Evolutionary conservation across 2,888 invertebrate species (phyloP), one percentile per base, ranked within the genome.

Genomic region (Geophilus truncorum): DNA sequence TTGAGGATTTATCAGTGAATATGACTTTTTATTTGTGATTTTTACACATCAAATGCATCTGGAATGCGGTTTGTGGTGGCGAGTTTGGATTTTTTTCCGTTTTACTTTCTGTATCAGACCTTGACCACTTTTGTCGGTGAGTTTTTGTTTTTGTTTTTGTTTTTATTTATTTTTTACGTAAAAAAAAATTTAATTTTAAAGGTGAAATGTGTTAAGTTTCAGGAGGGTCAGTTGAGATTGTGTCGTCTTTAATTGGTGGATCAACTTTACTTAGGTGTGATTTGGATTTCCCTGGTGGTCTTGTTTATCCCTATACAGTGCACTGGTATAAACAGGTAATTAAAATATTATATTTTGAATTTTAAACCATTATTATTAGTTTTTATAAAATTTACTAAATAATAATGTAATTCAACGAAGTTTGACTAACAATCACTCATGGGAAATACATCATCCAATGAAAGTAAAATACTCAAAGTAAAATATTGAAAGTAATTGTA

Each of bases 241-340:
- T 76, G 12, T 32, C 76, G 2, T 28, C 32, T 1, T 1, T n/a
- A 12, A 32, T 76, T n/a, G 76, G 76, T 32, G 30, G 32, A 1
- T 4, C 76, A 9, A 28, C 76, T 3, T 28, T 76, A 76, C 28
- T 76, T n/a, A 7, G 32, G 7, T 76, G 76, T 32, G 76, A 76
- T 32, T 76, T 76, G n/a, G 76, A 76, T 28, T 76, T 76, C 18
- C 76, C 76, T 21, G 76, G 76, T 23, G 76, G 76, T 15, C n/a
- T 76, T n/a, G 76, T 76, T 3, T 28, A 76, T n/a, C 76, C 76
- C n/a, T 76, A 76, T 32, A 76, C 76, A 7, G 76, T 76, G 1
- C 76, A 76, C 28, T 76, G 76, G 76, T 76, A 32, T 15, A 76
- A 76, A 25, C 76, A 76, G 32, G 76, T 76, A 76, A n/a, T n/a